Evolutionary conservation across 2,113 vertebrate species (phyloP), one percentile per base, ranked within the genome.

Genomic region (Anthoscopus minutus): DNA sequence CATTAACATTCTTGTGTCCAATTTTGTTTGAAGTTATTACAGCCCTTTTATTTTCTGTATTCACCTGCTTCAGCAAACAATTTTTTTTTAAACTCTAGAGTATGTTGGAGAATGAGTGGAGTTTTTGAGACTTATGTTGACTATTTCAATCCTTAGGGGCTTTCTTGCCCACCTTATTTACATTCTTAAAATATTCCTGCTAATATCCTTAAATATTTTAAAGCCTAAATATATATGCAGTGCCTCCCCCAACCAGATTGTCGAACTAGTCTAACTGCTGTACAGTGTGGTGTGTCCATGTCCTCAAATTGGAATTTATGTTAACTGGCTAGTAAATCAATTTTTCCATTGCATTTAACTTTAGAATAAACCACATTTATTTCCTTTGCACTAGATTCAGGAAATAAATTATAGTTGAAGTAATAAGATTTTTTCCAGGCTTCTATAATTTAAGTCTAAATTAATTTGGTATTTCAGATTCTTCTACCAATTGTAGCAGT

Each of bases 201-300:
- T 83, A 88, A 86, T 80, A 48, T 51, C 27, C 38, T 70, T 48
- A 89, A 86, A 85, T 96, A 74, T 91, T 94, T 86, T 86, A 93
- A 86, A 85, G 72, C 50, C 72, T 96, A 80, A 85, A 82, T 72
- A 92, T 35, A 84, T 56, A 86, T 1, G 7, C 64, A 71, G 19
- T 95, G n/a, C 40, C 37, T 88, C 28, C 23, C 18, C n/a, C 71
- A 70, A 1, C 93, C 74, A 78, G 56, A 72, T 58, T 64, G 81
- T 92, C 76, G 78, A 31, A 82, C 76, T 60, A 82, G 38, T 40
- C 30, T 60, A 85, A 95, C 80, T 84, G 71, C 58, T 74, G 54
- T 65, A 86, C 21, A 58, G 50, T 3, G 24, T 45, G 17, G 48
- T 82, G 71, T 91, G 54, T 61, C 62, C 38, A 35, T 35, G 50